Percentiles rank a stretch among this genome's conserved stretches.
phyloP scores from a whole-genome alignment of 1,140 invertebrate species.

The Charaxes varanes region DNA sequence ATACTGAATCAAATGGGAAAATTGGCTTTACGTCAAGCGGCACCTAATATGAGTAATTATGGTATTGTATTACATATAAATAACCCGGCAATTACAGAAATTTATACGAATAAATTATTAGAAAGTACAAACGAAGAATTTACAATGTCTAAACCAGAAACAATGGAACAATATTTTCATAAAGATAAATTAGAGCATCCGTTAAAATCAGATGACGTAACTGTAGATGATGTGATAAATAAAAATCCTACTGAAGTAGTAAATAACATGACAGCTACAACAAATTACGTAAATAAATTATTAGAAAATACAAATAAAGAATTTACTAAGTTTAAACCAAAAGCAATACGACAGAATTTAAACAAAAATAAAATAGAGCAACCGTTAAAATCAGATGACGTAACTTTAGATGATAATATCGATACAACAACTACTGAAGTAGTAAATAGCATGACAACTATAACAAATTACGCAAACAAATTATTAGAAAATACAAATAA shows the following conservation, averaged over 20 bases:
- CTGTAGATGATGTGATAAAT: neutral
- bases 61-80: too few relatives aligned
- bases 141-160: neutral
- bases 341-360: neutral
- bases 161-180: neutral
- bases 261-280: neutral
- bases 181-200: neutral
- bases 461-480: too few relatives aligned
- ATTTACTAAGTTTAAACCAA: neutral
- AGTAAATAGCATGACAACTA: neutral
- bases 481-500: too few relatives aligned
- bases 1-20: constrained; percentile 17
- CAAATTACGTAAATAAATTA: neutral
- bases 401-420: neutral
- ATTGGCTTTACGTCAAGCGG: neutral
- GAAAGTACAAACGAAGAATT: neutral
- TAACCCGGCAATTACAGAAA: neutral
- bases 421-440: neutral
- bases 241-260: neutral
- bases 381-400: neutral
- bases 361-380: neutral
- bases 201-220: neutral
- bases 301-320: neutral
- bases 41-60: neutral
- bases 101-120: neutral